phyloP scores from a whole-genome alignment of 2,797 vertebrate genomes.

The Kryptopterus vitreolus region DNA sequence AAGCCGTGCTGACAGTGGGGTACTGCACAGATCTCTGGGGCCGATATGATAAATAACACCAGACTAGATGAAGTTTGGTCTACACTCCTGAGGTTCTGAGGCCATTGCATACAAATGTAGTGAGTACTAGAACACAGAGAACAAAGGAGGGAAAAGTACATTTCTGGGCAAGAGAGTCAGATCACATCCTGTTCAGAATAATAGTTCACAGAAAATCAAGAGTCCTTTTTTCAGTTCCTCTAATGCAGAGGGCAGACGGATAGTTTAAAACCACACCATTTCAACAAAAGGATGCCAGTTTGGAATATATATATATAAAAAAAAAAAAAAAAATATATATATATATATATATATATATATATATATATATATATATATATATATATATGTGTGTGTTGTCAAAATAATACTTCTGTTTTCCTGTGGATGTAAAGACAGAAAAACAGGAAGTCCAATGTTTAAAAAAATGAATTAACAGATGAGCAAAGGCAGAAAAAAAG shows the following conservation, averaged over 20 bases:
- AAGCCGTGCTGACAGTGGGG: conserved; percentile 31
- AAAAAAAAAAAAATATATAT: too few relatives aligned
- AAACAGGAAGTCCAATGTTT: too few relatives aligned
- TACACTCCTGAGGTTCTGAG: conserved; percentile 19
- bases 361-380: too few relatives aligned
- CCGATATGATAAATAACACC: conserved; percentile 46
- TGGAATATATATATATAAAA: too few relatives aligned
- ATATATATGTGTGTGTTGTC: too few relatives aligned
- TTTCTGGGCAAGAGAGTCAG: neutral
- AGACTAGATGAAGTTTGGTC: conserved; percentile 29
- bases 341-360: too few relatives aligned
- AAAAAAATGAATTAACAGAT: too few relatives aligned
- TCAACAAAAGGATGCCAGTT: too few relatives aligned
- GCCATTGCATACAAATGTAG: conserved; percentile 22
- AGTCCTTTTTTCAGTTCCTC: neutral
- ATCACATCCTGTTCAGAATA: conserved; percentile 7
- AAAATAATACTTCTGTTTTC: too few relatives aligned
- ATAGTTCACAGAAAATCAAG: conserved; percentile 7
- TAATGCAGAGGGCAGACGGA: neutral
- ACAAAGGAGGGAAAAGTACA: conserved; percentile 24
- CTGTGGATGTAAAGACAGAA: neutral
- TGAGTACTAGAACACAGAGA: conserved; percentile 18
- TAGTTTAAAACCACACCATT: conserved; percentile 10
- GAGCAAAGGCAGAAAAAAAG: neutral
- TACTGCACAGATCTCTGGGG: conserved; percentile 40